Base-by-base conservation (phyloP, 2,888 invertebrate species). In the Drosophila algonquin region DNA sequence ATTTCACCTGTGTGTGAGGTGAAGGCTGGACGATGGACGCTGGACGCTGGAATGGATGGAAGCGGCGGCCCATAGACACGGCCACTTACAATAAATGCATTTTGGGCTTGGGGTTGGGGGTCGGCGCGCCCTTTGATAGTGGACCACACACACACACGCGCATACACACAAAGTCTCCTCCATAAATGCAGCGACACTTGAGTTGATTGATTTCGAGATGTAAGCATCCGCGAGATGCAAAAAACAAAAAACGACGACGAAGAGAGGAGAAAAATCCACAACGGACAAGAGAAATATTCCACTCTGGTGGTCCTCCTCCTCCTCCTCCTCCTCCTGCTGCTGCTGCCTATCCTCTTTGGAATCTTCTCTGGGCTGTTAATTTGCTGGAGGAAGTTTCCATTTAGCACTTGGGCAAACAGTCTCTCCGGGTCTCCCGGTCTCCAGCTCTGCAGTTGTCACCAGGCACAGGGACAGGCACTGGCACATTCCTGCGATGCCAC, bases 381-480 rank as follows among this genome's bases (percentile, higher is more conserved):
- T 84, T 87, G 77, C 87, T 73, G 86, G 82, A 87, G 83, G 83
- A 84, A 87, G 83, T 85, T 82, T 80, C 87, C 87, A 84, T 84
- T 84, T 84, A 84, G 83, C 83, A 87, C 87, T 83, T 87, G 87
- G 77, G 63, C 86, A 87, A 87, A 85, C 86, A 87, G 72, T 76
- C 80, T 76, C 67, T 18, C 18, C 18, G 18, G 18, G 18, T 18
- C 18, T 18, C 18, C 18, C 18, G 55, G 44, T 65, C 30, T 30
- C 30, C 12, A 12, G 40, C 14, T 67, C 76, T 87, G 87, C 82
- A 76, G 87, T 87, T 87, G 87, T 83, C 83, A 83, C 82, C 82
- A 79, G 67, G 77, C 63, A 24, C 24, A 24, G 24, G 24, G 0
- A 24, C 82, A 77, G 64, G 77, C 63, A 80, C 82, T 77, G 67